Percentiles rank a stretch among this genome's conserved stretches.
Conservation (phyloP, 2,797 vertebrate genomes). For the Tenualosa thibaudeaui region DNA sequence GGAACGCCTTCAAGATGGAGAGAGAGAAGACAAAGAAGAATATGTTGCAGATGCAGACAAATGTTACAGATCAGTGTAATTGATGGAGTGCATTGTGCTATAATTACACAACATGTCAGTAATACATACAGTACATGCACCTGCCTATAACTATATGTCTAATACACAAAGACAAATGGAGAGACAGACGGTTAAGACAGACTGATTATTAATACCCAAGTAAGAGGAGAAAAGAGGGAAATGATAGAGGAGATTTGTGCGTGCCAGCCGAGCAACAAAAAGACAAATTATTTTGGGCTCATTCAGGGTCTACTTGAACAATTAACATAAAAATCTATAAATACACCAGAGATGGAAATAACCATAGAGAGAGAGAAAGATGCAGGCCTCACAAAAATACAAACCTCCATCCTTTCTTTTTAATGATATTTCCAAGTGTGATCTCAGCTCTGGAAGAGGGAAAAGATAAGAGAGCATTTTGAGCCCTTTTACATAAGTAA, state of each 20-base stretch:
- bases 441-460: conserved; percentile 64
- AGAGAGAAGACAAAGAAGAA: neutral
- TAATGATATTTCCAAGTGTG: conserved; percentile 70
- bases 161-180: neutral
- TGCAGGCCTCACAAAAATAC: neutral
- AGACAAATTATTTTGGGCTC: conserved; percentile 1
- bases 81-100: neutral
- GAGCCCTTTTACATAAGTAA: neutral
- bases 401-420: conserved; percentile 74
- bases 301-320: neutral
- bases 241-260: neutral
- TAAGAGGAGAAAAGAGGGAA: no score
- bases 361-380: neutral
- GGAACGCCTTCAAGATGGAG: conserved; percentile 71
- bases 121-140: no score
- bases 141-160: no score
- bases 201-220: no score
- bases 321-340: conserved; percentile 17
- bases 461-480: neutral
- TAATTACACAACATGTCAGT: neutral
- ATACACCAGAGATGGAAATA: conserved; percentile 3
- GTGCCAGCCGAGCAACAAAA: neutral
- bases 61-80: neutral
- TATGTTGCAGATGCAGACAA: neutral
- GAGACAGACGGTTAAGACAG: neutral